Evolutionary conservation across 2,113 vertebrate genomes (phyloP).

Genomic region (Laticauda colubrina): DNA sequence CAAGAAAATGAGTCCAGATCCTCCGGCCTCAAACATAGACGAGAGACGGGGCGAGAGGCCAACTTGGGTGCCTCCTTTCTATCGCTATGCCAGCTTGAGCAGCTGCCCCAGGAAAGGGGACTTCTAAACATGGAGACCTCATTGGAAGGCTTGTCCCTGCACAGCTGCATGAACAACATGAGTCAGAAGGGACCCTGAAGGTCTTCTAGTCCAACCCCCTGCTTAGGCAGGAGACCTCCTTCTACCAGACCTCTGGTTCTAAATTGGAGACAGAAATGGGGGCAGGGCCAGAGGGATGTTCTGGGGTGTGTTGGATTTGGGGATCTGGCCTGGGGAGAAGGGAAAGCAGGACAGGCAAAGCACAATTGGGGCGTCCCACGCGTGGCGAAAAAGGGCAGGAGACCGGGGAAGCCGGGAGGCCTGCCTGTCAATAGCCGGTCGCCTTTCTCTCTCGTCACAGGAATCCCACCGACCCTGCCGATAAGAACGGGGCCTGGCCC

Average conservation of each 20-base stretch:
- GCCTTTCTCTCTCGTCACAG: slow-evolving; percentile 48
- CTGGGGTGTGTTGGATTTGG: background rate
- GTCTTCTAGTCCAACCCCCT: background rate
- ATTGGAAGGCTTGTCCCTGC: background rate
- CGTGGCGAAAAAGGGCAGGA: too few species aligned
- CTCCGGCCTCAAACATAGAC: background rate
- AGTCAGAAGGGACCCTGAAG: background rate
- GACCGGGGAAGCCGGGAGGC: background rate
- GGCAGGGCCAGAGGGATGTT: background rate
- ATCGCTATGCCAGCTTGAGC: background rate
- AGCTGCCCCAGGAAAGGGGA: background rate
- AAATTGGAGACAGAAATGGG: background rate
- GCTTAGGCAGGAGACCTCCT: background rate
- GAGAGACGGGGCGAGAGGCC: background rate
- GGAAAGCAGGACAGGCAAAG: background rate
- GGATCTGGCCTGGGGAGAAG: background rate
- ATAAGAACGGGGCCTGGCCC: slow-evolving; percentile 75
- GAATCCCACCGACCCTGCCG: slow-evolving; percentile 77
- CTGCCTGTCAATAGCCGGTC: rapidly evolving
- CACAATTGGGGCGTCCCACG: background rate
- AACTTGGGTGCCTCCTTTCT: background rate
- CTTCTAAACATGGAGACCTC: background rate
- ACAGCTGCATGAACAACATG: background rate
- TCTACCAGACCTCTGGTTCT: background rate
- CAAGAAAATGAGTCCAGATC: background rate